phyloP scores from a whole-genome alignment of 2,797 vertebrate genomes.

The Synaphobranchus kaupii region DNA sequence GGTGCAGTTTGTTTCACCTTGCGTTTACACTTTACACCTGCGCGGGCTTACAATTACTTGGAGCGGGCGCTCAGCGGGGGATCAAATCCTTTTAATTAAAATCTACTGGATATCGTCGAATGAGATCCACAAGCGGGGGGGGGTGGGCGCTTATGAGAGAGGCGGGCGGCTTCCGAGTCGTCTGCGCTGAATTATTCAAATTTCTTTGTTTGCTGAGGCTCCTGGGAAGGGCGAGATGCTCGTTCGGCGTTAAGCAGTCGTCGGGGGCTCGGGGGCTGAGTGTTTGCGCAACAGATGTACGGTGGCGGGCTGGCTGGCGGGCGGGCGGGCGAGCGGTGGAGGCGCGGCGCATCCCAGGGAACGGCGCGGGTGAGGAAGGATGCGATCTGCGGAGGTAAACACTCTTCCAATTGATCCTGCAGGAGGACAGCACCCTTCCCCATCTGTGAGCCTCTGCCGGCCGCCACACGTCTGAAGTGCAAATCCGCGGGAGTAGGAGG shows the following conservation, averaged over 20 bases:
- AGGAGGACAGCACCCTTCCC: slow-evolving; percentile 47
- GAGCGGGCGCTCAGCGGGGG: slow-evolving; percentile 36
- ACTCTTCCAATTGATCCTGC: slow-evolving; percentile 64
- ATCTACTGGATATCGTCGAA: slow-evolving; percentile 41
- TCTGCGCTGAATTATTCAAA: slow-evolving; percentile 56
- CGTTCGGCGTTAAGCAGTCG: slow-evolving; percentile 9
- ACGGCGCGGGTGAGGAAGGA: slow-evolving; percentile 27
- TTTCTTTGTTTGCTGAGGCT: slow-evolving; percentile 58
- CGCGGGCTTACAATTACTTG: slow-evolving; percentile 36
- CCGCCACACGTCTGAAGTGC: slow-evolving; percentile 47
- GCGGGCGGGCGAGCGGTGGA: slow-evolving; percentile 56
- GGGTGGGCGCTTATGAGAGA: slow-evolving; percentile 44
- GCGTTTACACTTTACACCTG: slow-evolving; percentile 44
- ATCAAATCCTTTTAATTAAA: slow-evolving; percentile 55
- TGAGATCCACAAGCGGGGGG: slow-evolving; percentile 31
- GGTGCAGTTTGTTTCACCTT: slow-evolving; percentile 14
- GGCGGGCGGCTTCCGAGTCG: slow-evolving; percentile 40
- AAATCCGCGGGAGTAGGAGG: slow-evolving; percentile 59
- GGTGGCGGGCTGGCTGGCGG: slow-evolving; percentile 43
- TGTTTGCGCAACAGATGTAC: slow-evolving; percentile 64
- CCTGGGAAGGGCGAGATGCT: slow-evolving; percentile 26
- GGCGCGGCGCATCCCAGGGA: slow-evolving; percentile 28
- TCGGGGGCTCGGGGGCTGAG: slow-evolving; percentile 26
- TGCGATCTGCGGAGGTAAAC: slow-evolving; percentile 72
- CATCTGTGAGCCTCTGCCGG: slow-evolving; percentile 60